phyloP scores from a whole-genome alignment of 1,140 invertebrate species.

The Drosophila suzukii region DNA sequence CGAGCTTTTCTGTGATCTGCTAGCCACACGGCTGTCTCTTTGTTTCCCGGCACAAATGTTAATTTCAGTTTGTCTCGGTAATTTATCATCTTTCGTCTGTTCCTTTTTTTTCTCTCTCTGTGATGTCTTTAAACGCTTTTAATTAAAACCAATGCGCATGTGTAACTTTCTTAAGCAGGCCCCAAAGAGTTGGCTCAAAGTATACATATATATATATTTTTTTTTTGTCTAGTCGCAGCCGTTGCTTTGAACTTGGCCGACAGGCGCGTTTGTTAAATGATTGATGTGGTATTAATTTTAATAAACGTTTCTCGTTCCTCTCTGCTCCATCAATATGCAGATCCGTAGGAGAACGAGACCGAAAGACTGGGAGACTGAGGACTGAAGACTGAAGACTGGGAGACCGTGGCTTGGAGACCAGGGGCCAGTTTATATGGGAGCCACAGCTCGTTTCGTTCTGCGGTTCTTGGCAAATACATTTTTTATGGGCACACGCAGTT shows the following conservation, averaged over 20 bases:
- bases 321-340: conserved; percentile 67
- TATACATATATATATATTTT: not conserved
- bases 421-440: conserved; percentile 18
- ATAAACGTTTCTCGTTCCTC: conserved; percentile 63
- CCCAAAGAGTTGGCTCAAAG: conserved; percentile 18
- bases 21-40: conserved; percentile 30
- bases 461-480: conserved; percentile 29
- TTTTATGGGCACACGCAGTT: conserved; percentile 59
- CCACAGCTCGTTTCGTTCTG: conserved; percentile 25
- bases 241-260: conserved; percentile 80
- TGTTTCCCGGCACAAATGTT: conserved; percentile 63
- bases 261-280: conserved; percentile 81
- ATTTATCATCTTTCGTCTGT: conserved; percentile 76
- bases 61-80: conserved; percentile 80
- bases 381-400: not conserved
- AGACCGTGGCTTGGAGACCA: not conserved
- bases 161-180: conserved; percentile 80
- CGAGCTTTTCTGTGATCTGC: conserved; percentile 39
- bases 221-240: conserved; percentile 42
- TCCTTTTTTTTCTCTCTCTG: conserved; percentile 10
- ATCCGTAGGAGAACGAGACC: conserved; percentile 17
- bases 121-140: conserved; percentile 79
- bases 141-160: conserved; percentile 84
- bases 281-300: conserved; percentile 84
- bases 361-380: not conserved